phyloP scores from a whole-genome alignment of 2,888 invertebrate genomes.

The Drosophila formosana region DNA sequence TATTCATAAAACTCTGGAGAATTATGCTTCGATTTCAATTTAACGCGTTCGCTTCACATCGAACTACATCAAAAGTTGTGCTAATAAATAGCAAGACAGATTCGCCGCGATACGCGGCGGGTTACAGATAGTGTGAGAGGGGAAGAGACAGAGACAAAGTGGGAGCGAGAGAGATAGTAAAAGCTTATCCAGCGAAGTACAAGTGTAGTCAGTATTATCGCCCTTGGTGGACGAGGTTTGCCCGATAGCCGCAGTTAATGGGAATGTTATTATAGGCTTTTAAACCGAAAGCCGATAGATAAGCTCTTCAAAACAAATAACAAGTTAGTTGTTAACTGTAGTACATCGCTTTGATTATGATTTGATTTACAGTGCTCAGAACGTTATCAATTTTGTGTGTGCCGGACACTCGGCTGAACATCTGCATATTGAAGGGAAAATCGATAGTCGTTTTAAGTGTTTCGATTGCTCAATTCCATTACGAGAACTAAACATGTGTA shows the following conservation, averaged over 20 bases:
- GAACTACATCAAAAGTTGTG: slow-evolving; percentile 3
- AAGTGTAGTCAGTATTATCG: slow-evolving; percentile 30
- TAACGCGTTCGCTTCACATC: neutral
- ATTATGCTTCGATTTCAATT: slow-evolving; percentile 2
- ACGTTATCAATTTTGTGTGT: slow-evolving; percentile 29
- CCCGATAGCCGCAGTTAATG: slow-evolving; percentile 29
- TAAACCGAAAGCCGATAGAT: slow-evolving; percentile 59
- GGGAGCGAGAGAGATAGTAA: slow-evolving; percentile 20
- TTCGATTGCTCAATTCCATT: neutral
- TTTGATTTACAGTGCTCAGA: slow-evolving; percentile 51
- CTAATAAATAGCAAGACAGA: neutral
- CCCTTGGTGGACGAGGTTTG: slow-evolving; percentile 31
- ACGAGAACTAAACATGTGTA: neutral
- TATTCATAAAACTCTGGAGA: slow-evolving; percentile 8
- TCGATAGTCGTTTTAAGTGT: slow-evolving; percentile 26
- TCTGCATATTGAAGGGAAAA: slow-evolving; percentile 6
- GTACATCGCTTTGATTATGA: slow-evolving; percentile 67
- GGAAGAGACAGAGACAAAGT: slow-evolving; percentile 6
- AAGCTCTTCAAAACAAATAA: slow-evolving; percentile 58
- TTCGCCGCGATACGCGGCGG: neutral
- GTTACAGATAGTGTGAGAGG: neutral
- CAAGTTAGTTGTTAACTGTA: slow-evolving; percentile 62
- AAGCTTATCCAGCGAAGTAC: slow-evolving; percentile 45
- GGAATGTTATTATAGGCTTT: slow-evolving; percentile 44
- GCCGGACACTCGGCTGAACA: neutral